Base-by-base conservation (phyloP, 1,140 invertebrate genomes). In the Halesus radiatus region DNA sequence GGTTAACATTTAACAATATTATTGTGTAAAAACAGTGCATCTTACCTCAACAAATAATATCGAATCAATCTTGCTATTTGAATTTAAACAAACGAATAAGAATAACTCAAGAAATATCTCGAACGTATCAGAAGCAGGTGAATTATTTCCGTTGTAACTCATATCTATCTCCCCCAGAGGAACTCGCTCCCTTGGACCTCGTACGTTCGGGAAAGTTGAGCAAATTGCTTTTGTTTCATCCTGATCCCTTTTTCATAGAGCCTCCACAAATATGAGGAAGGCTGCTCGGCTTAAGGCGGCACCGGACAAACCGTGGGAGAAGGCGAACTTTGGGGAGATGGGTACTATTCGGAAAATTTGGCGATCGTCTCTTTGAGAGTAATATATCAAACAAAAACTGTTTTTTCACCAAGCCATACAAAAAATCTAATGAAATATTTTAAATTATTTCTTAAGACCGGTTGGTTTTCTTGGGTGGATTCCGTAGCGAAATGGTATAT, bases 221-320 rank as follows among this genome's bases (percentile, higher is more conserved):
- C 70, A 80, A 80, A 80, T 83, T 83, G 79, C 81, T 83, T 80
- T 83, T 83, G 81, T 83, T 83, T 83, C 75, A 52, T 53, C 45
- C 68, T 83, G 66, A 80, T 80, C 58, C 79, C 77, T 77, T 79
- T 70, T 83, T 78, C 75, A 83, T 78, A 60, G 75, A 78, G 78
- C 78, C 77, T 74, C 45, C 74, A 74, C 78, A 80, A 83, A 83
- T 80, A 80, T 80, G 79, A 79, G 70, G 29, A 70, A 60, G 66
- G 78, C 75, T 81, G 74, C 58, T 45, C 76, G 22, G 64, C 7
- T 64, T 23, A 54, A 54, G 62, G 66, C 16, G 58, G 70, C 54
- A 56, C 72, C 50, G 76, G 76, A 78, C 80, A 13, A 16, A 45
- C 37, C 37, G 10, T 45, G 32, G 60, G 20, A 64, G 20, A 15